phyloP scores from a whole-genome alignment of 2,797 vertebrate genomes.

The Chrosomus eos region DNA sequence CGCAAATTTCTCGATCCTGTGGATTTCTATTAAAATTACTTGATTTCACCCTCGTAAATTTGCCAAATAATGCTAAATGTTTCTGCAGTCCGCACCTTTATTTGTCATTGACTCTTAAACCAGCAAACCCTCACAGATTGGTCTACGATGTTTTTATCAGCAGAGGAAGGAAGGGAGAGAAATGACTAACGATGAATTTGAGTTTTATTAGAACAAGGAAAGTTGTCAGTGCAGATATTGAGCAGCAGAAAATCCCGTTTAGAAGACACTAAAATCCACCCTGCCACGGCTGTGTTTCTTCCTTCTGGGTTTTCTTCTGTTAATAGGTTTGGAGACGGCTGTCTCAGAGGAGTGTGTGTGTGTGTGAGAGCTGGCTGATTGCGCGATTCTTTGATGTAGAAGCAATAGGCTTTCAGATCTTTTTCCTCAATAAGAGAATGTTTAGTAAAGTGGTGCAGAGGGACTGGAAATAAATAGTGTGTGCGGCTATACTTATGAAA shows the following conservation, averaged over 20 bases:
- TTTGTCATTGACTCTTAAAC: background rate
- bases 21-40: background rate
- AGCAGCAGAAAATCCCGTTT: constrained; percentile 49
- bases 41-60: background rate
- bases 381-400: constrained; percentile 66
- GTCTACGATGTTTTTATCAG: background rate
- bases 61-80: background rate
- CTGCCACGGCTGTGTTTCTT: constrained; percentile 37
- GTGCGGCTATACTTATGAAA: background rate
- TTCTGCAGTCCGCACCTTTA: background rate
- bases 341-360: constrained; percentile 44
- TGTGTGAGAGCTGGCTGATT: constrained; percentile 22
- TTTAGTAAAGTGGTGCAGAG: constrained; percentile 59
- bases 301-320: constrained; percentile 49
- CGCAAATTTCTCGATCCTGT: background rate
- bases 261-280: constrained; percentile 31
- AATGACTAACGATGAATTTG: constrained; percentile 26
- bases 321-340: constrained; percentile 46
- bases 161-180: background rate
- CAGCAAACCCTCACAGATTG: background rate
- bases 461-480: constrained; percentile 14
- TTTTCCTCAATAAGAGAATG: constrained; percentile 70
- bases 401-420: constrained; percentile 68
- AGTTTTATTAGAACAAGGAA: constrained; percentile 49
- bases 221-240: constrained; percentile 34